Percentiles rank a stretch among this genome's conserved stretches.
Conservation (phyloP, 2,113 vertebrate genomes). For the Tor tambroides region DNA sequence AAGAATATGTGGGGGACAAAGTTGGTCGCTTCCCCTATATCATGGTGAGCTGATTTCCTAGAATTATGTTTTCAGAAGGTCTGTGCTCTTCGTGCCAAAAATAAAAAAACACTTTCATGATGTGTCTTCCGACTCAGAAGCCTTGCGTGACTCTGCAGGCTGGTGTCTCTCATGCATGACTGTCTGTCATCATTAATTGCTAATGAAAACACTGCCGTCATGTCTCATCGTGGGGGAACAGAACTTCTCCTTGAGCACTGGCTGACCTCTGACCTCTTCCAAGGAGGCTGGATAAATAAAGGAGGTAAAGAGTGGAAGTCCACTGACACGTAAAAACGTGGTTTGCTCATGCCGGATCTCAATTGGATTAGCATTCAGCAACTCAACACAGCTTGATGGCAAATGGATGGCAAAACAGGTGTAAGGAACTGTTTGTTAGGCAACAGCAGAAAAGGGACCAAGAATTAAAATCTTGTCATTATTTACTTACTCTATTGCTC, state of each 20-base stretch:
- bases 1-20: background rate
- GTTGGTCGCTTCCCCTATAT: background rate
- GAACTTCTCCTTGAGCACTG: slow-evolving; percentile 73
- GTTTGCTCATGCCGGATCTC: slow-evolving; percentile 82
- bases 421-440: slow-evolving; percentile 58
- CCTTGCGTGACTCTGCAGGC: slow-evolving; percentile 71
- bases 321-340: slow-evolving; percentile 85
- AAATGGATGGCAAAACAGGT: background rate
- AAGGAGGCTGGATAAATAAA: slow-evolving; percentile 75
- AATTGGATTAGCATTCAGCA: background rate
- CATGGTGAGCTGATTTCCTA: slow-evolving; percentile 2
- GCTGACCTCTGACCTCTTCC: slow-evolving; percentile 75
- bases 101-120: background rate
- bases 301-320: slow-evolving; percentile 79
- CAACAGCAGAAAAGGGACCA: slow-evolving; percentile 37
- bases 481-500: background rate
- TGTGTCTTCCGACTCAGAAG: slow-evolving; percentile 24
- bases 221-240: slow-evolving; percentile 54
- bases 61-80: background rate
- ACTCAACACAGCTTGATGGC: background rate
- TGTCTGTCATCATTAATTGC: slow-evolving; percentile 76
- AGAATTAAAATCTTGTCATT: background rate
- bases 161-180: slow-evolving; percentile 63
- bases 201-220: slow-evolving; percentile 77
- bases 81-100: slow-evolving; percentile 16